Evolutionary conservation across 2,797 vertebrate species (phyloP).

Genomic region (Sternotherus odoratus): DNA sequence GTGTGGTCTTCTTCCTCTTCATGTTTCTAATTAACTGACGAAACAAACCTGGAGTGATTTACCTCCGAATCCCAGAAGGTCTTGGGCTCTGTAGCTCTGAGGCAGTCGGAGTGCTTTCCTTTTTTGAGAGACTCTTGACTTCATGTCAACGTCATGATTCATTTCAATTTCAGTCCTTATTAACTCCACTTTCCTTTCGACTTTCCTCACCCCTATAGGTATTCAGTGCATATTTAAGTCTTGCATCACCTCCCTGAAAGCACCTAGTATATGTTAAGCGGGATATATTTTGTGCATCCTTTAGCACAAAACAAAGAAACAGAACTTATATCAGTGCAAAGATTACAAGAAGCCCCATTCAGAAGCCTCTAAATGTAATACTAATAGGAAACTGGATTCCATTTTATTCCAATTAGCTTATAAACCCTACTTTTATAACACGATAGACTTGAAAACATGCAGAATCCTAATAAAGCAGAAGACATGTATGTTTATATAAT

Average conservation of each 20-base stretch:
- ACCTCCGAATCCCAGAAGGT: not conserved
- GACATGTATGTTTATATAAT: constrained; percentile 4
- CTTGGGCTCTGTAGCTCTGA: not conserved
- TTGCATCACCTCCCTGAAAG: constrained; percentile 1
- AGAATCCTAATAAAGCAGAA: constrained; percentile 40
- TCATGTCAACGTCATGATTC: not conserved
- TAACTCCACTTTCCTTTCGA: not conserved
- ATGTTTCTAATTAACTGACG: not conserved
- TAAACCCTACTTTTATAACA: constrained; percentile 13
- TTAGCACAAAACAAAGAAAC: not conserved
- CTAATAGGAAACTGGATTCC: constrained; percentile 10
- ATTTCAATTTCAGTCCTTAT: not conserved
- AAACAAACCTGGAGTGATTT: not conserved
- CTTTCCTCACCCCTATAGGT: not conserved
- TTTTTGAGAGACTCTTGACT: not conserved
- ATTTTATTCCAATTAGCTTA: constrained; percentile 39
- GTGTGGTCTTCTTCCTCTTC: not conserved
- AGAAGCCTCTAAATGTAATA: not conserved
- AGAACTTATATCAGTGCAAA: constrained; percentile 14
- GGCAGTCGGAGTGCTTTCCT: not conserved
- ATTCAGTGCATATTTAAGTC: not conserved
- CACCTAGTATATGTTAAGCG: not conserved
- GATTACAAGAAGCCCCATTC: not conserved
- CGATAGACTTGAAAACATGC: constrained; percentile 1
- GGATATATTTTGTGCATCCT: not conserved